Base-by-base conservation (phyloP, 2,888 invertebrate species). In the Lamellibrachia satsuma region DNA sequence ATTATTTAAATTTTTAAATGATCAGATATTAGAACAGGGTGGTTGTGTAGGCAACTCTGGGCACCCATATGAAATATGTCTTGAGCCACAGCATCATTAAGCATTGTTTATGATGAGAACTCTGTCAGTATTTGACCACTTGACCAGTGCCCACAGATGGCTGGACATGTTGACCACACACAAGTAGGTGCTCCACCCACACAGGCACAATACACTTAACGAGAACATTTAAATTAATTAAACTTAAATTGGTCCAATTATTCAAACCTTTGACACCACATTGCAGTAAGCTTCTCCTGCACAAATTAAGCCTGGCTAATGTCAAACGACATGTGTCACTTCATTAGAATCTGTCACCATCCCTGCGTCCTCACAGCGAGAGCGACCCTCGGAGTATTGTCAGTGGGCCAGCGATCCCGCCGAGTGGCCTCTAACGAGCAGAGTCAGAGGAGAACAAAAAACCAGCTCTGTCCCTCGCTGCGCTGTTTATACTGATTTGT, bases 161-260 rank as follows among this genome's bases (percentile, higher is more conserved):
- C 75, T 75, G 75, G 22, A 75, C 22, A n/a, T 75, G 22, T 75
- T 75, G 75, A 75, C 75, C 75, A 75, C 75, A 15, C 22, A 75
- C 75, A 75, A 75, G 75, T 75, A 22, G 75, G 75, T 75, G 22
- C 75, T 75, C 75, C 22, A 75, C 55, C 8, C 7, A 55, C 55
- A 55, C 55, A 3, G 7, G 55, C 55, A 55, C 75, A 75, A 75
- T 75, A 15, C 75, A 75, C 22, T 75, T 75, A 75, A 75, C 75
- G 75, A 75, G 75, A 75, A n/a, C 75, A 75, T 75, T 75, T 75
- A 75, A 75, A 75, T 75, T 75, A 75, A 75, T 75, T 75, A 75
- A 75, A 75, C 75, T 75, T 75, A 75, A 75, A 75, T 75, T 75
- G 75, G 75, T 75, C 75, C 75, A 75, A 75, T 75, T 75, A 75